Base-by-base conservation (phyloP, 1,140 invertebrate genomes). In the Microplitis demolitor region DNA sequence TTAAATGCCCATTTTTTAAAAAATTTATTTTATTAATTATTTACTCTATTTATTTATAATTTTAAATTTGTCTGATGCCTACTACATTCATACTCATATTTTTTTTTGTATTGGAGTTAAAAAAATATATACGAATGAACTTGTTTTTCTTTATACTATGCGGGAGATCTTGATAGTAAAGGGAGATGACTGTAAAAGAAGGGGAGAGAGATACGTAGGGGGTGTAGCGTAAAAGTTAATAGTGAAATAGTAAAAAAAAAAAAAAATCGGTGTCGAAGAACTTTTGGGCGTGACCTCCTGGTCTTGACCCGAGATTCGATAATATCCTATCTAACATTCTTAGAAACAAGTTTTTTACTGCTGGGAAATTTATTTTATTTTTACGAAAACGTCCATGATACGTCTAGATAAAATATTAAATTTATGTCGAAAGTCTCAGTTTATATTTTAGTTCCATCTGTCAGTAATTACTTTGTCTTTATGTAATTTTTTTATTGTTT, bases 201-300 rank as follows among this genome's bases (percentile, higher is more conserved):
- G 16, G n/a, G 3, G n/a, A 13, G 14, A 0, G 8, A 39, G 63
- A 39, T 37, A 53, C 16, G 9, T 54, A 16, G n/a, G 53, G 24
- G 53, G 63, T 51, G 39, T 8, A 66, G 37, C 37, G 45, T 51
- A 13, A 66, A 16, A 66, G 24, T 51, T 6, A 4, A 66, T 39
- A 39, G 31, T 24, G 51, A n/a, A 51, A 45, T 45, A 45, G 39
- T 45, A 11, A 8, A 5, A 45, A 45, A n/a, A n/a, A n/a, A 39
- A 45, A 11, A 45, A 45, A 45, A 45, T 11, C 4, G 11, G 13
- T n/a, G 37, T 51, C 13, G 14, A 16, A 14, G 45, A 31, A 37
- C 63, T 66, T 51, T 50, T 14, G 63, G 63, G 63, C 63, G 63
- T 66, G 63, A 66, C 63, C 39, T 51, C 9, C 14, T 31, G 24